Evolutionary conservation across 2,888 invertebrate genomes (phyloP), one percentile per base, ranked within the genome.

Genomic region (Rhodophaea formosa): DNA sequence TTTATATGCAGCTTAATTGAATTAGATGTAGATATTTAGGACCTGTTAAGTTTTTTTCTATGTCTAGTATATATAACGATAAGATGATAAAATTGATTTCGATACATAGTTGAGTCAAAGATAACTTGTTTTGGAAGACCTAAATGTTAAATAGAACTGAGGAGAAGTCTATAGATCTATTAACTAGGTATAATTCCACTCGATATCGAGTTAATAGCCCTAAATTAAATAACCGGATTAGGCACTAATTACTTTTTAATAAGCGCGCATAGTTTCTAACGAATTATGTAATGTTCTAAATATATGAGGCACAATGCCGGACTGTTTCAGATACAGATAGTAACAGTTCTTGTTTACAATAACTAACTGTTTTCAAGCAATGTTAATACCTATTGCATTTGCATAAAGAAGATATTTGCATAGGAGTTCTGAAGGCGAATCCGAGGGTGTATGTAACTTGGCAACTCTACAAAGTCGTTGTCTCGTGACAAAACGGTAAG

Each of bases 401-500:
- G 23, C 29, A 47, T 29, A 47, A 8, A n/a, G 47, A 29, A 29
- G 0, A 29, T n/a, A 29, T 10, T 43, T 53, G 39, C 43, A 23
- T 53, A 43, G 30, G 14, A 47, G 30, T 43, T 53, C n/a, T 42
- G 10, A 53, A 12, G 12, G 53, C 29, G 8, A 23, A 54, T 29
- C 30, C 32, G 30, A 44, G 16, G 44, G 53, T 54, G 30, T 54
- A 44, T n/a, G 32, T 49, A 32, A 10, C 14, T 54, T 54, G 53
- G 53, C 53, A 54, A 54, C 44, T 30, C 44, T 30, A 43, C 53
- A 54, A 54, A 30, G 14, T 32, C 39, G 53, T 23, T 23, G 23
- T 52, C 53, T 44, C 53, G 53, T 54, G 53, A 54, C 44, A 12
- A 44, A 54, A 54, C 44, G 23, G n/a, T 15, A 16, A 29, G 44